Evolutionary conservation across 1,140 invertebrate genomes (phyloP), one percentile per base, ranked within the genome.

Genomic region (Bombus haemorrhoidalis): DNA sequence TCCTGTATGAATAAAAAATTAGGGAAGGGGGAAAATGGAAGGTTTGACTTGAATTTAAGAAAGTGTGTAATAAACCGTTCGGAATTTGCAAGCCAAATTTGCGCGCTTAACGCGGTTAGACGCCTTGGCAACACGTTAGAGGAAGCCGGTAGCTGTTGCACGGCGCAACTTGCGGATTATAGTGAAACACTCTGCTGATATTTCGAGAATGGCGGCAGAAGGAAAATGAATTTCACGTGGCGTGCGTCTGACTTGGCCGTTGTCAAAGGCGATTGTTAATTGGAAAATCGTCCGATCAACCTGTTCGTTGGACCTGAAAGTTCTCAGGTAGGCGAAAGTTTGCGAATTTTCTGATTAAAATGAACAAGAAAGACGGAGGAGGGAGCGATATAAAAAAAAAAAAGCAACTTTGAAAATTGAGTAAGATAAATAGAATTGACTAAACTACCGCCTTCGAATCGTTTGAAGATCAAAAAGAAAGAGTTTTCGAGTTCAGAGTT

Each of bases 101-200:
- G 39, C 1, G 37, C 15, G 53, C 6, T 77, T 77, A 76, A 76
- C 72, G 13, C 34, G 34, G 25, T 8, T 25, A 74, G 2, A 25
- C 39, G 22, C 6, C 62, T 78, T 66, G 76, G 39, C 59, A 32
- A 25, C 18, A 12, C 15, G 18, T 47, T 53, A 37, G 10, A 34
- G 22, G 41, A 43, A 78, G 59, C n/a, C 34, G 28, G 39, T 10
- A 32, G 59, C 59, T 78, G 43, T 87, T 78, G 72, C 39, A 41
- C 1, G 28, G 15, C 10, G 9, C 15, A 41, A 73, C 28, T 41
- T 41, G 28, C n/a, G 43, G 39, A 22, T 18, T 64, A 22, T 1
- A 53, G 47, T 53, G 43, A 74, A 53, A 74, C 53, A 74, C 34
- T 47, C 18, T 25, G n/a, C 5, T 74, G 47, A 74, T 53, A 74